Percentiles rank a stretch among this genome's conserved stretches.
Evolutionary conservation across 1,140 invertebrate species (phyloP).

Genomic region (Solenopsis fugax): DNA sequence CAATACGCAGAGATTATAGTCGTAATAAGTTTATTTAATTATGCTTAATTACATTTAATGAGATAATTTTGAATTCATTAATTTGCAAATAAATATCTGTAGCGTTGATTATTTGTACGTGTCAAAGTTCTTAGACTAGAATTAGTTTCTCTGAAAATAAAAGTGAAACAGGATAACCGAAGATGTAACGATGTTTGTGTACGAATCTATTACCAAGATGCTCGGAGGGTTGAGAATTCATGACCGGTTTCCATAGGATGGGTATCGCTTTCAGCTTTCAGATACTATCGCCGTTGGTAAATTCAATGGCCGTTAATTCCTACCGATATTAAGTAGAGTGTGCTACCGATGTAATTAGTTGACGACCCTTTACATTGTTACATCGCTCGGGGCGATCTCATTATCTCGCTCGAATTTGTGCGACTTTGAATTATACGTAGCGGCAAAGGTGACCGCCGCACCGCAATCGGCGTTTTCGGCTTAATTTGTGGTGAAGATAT

Average conservation of each 20-base stretch:
- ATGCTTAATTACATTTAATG: background rate
- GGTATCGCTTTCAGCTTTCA: conserved; percentile 30
- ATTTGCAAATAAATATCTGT: no score
- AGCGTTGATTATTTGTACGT: background rate
- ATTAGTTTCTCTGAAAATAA: background rate
- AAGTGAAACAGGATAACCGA: conserved; percentile 31
- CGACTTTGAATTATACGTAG: conserved; percentile 36
- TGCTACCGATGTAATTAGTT: conserved; percentile 49
- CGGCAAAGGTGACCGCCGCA: no score
- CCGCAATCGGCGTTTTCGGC: background rate
- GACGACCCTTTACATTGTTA: conserved; percentile 53
- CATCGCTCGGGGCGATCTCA: conserved; percentile 32
- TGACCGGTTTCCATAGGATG: conserved; percentile 15
- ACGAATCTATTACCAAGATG: conserved; percentile 23
- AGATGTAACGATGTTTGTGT: conserved; percentile 12
- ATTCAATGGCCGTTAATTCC: conserved; percentile 46
- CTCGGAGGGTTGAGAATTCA: conserved; percentile 11
- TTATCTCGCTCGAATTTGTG: conserved; percentile 34
- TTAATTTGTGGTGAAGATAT: conserved; percentile 21
- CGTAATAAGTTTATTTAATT: background rate
- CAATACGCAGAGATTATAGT: background rate
- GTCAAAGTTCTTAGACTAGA: background rate
- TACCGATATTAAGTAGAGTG: conserved; percentile 40
- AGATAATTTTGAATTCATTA: background rate
- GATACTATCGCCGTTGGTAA: conserved; percentile 41